Evolutionary conservation across 2,888 invertebrate genomes (phyloP).

Genomic region (Nectonema munidae): DNA sequence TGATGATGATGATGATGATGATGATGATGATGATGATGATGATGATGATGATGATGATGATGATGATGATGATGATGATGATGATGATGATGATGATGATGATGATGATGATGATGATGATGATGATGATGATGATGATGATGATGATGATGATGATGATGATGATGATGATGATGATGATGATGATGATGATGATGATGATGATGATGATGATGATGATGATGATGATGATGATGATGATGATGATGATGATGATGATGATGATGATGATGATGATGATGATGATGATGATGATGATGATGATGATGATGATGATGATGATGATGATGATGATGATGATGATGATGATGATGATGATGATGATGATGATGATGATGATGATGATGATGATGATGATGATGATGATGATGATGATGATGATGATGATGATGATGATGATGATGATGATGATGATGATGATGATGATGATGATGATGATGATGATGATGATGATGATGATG

Average conservation of each 20-base stretch:
- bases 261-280: background rate
- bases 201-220: background rate
- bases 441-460: background rate
- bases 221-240: background rate
- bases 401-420: background rate
- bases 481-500: background rate
- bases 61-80: background rate
- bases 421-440: background rate
- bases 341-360: background rate
- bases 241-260: background rate
- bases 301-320: background rate
- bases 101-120: background rate
- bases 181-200: background rate
- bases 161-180: background rate
- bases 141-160: background rate
- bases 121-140: background rate
- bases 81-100: background rate
- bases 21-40: too few species aligned
- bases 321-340: background rate
- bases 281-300: background rate
- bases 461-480: background rate
- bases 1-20: too few species aligned
- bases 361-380: background rate
- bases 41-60: too few species aligned
- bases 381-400: background rate